Evolutionary conservation across 2,888 invertebrate species (phyloP).

Genomic region (Cotesia congregata): DNA sequence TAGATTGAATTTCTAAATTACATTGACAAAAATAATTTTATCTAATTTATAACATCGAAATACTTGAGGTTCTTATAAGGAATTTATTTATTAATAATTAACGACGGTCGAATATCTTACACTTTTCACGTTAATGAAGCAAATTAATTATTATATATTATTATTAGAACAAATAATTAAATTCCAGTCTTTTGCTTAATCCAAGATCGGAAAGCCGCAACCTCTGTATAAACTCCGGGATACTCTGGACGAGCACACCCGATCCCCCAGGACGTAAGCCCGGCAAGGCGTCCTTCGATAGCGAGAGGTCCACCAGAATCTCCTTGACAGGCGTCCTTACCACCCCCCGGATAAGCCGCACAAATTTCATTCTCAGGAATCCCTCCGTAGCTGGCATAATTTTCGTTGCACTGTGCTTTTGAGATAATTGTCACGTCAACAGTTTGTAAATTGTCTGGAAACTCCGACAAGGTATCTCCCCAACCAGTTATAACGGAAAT

Average conservation of each 20-base stretch:
- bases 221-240: slow-evolving; percentile 70
- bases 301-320: slow-evolving; percentile 56
- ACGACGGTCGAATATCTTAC: not conserved
- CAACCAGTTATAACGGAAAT: slow-evolving; percentile 54
- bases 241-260: slow-evolving; percentile 71
- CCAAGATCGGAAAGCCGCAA: slow-evolving; percentile 71
- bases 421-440: slow-evolving; percentile 74
- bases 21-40: not conserved
- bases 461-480: slow-evolving; percentile 45
- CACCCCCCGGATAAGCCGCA: slow-evolving; percentile 74
- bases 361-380: slow-evolving; percentile 71
- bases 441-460: slow-evolving; percentile 65
- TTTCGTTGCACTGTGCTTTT: slow-evolving; percentile 68
- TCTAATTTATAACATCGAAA: not conserved
- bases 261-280: slow-evolving; percentile 69
- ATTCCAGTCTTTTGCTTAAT: slow-evolving; percentile 39
- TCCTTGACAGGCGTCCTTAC: slow-evolving; percentile 62
- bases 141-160: not conserved
- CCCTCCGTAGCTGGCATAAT: slow-evolving; percentile 37
- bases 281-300: slow-evolving; percentile 52
- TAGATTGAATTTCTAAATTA: not conserved
- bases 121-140: not conserved
- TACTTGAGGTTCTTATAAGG: not conserved
- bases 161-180: not conserved
- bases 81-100: not conserved